phyloP scores from a whole-genome alignment of 2,797 vertebrate genomes.

The Rhabdomys pumilio region DNA sequence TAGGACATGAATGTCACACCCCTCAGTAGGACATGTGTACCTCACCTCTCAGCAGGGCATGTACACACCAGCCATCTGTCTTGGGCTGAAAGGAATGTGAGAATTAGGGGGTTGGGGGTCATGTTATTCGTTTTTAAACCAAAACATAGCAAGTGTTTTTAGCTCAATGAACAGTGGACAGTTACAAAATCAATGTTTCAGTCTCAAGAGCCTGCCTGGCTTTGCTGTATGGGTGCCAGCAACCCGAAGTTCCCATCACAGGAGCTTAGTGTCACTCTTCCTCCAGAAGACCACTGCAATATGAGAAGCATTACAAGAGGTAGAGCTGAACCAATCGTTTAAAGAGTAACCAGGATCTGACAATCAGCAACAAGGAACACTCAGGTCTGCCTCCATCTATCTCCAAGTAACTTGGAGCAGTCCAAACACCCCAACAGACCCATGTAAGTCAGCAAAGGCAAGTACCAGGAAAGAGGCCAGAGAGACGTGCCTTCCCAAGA shows the following conservation, averaged over 20 bases:
- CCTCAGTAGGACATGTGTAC: background rate
- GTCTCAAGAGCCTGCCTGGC: background rate
- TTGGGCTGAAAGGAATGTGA: too few relatives aligned
- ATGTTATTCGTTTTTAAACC: background rate
- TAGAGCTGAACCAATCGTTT: background rate
- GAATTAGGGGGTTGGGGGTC: background rate
- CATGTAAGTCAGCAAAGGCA: background rate
- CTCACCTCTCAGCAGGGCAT: background rate
- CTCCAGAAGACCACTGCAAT: background rate
- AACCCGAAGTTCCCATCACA: background rate
- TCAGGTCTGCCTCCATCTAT: background rate
- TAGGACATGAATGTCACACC: too few relatives aligned
- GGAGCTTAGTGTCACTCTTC: too few relatives aligned
- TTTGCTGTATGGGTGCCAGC: background rate
- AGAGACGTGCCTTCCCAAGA: background rate
- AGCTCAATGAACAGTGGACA: slow-evolving; percentile 15
- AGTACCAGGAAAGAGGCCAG: background rate
- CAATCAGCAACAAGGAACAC: background rate
- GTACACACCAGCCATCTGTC: background rate
- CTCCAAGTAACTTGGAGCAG: background rate
- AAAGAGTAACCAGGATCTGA: background rate
- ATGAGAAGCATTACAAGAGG: background rate
- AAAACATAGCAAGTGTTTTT: background rate
- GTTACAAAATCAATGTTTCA: background rate
- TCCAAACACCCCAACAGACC: background rate